Base-by-base conservation (phyloP, 2,113 vertebrate species). In the Vicugna pacos region DNA sequence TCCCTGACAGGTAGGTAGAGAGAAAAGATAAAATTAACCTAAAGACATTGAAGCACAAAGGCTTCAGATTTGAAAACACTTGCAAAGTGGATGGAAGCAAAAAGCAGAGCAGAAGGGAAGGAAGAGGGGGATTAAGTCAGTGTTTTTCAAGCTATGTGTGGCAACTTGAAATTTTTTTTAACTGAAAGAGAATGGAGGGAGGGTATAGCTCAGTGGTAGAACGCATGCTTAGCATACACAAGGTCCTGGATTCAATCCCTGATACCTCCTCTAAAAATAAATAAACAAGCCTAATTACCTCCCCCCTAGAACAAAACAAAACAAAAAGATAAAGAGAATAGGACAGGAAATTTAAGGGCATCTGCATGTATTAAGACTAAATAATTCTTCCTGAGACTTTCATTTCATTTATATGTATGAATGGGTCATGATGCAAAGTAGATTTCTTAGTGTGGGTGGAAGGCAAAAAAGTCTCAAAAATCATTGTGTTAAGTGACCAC, bases 391-490 rank as follows among this genome's bases (percentile, higher is more conserved):
- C 15, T 17, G 26, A 81, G n/a, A 69, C 28, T 81, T 65, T 38
- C 73, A 48, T 67, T 94, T 85, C 26, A 77, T 42, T 60, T 77
- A 38, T 62, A 52, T 19, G 3, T 48, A 70, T 77, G 28, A 92
- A 42, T 28, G 26, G 58, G 26, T 73, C 84, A 69, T 28, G 70
- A 82, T n/a, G 5, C 19, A 83, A 90, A 86, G 60, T 70, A 0
- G 48, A 38, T 69, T 77, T 76, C 30, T 77, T 76, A 69, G 19
- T 48, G 46, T 79, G 62, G 16, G 30, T 17, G 3, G 32, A 62
- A 75, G 13, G 24, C 38, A 58, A 52, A 80, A 91, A 73, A 76
- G 52, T 70, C 20, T 91, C 52, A 90, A 93, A 93, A 77, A 50
- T 87, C n/a, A 72, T 11, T 67, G 22, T 46, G 52, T 24, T 91